Base-by-base conservation (phyloP, 2,888 invertebrate genomes). In the Alcis repandata region DNA sequence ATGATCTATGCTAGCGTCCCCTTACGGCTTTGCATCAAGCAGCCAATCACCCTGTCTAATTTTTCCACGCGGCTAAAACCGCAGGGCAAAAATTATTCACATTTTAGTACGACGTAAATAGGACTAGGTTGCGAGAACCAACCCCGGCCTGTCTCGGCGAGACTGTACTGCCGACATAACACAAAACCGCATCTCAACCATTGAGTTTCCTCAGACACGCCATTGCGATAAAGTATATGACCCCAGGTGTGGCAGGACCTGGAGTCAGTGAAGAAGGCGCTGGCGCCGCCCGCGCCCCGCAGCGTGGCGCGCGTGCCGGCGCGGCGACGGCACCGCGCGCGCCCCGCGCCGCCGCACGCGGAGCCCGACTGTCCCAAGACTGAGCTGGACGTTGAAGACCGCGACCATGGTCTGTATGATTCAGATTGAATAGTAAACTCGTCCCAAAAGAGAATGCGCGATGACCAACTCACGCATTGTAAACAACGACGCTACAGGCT, bases 201-300 rank as follows among this genome's bases (percentile, higher is more conserved):
- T 32, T 32, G 11, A 49, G 17, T 32, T 17, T 22, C 13, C 27
- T 22, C 15, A 36, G 22, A 45, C 10, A 59, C 27, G 54, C 40
- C 40, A 49, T 53, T 63, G 20, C 38, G 40, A 49, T 22, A 48
- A 27, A 41, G 53, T 67, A 51, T 59, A 17, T 65, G 60, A 57
- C 32, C 64, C 53, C 60, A 87, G 83, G 86, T 97, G 68, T 97
- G 97, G 97, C 95, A 96, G 75, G 97, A 97, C 84, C 94, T 95
- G 56, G 95, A 96, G 65, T 94, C 95, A n/a, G 95, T 95, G 74
- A 92, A 95, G 63, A 95, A 95, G 75, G 95, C 96, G 17, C 82
- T 96, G 46, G 94, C 94, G 0, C 94, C 95, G 43, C 93, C 95
- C 1, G 94, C 93, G 11, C 84, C 92, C 0, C 87, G 94, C 20